phyloP scores from a whole-genome alignment of 2,888 invertebrate species.

The Drosophila paramelanica region DNA sequence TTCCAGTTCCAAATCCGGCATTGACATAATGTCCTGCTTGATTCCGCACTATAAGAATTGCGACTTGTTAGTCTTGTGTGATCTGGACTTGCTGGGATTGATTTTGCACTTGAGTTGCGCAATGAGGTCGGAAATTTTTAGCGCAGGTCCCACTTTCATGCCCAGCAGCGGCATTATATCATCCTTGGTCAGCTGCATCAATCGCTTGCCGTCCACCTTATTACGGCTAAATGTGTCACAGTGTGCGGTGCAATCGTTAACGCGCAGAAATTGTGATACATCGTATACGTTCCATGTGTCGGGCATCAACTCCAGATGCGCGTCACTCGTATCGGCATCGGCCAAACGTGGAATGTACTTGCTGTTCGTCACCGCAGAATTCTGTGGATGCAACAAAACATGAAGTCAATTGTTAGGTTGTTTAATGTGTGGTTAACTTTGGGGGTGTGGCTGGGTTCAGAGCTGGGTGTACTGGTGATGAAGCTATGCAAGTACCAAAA shows the following conservation, averaged over 20 bases:
- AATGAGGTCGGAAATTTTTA: slow-evolving; percentile 96
- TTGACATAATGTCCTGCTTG: slow-evolving; percentile 4
- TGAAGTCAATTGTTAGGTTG: not conserved
- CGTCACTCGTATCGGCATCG: slow-evolving; percentile 80
- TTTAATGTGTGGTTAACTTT: not conserved
- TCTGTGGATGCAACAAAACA: slow-evolving; percentile 45
- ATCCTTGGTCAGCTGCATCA: slow-evolving; percentile 93
- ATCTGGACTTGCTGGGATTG: slow-evolving; percentile 84
- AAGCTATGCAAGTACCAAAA: slow-evolving; percentile 76
- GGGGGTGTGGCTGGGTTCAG: slow-evolving; percentile 20
- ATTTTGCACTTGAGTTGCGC: slow-evolving; percentile 93
- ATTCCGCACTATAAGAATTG: slow-evolving; percentile 87
- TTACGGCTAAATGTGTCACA: slow-evolving; percentile 89
- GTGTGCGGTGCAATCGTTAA: slow-evolving; percentile 93
- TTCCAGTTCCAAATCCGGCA: slow-evolving; percentile 11
- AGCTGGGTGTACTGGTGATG: slow-evolving; percentile 17
- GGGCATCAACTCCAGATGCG: slow-evolving; percentile 85
- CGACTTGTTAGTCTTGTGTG: slow-evolving; percentile 88
- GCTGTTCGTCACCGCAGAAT: slow-evolving; percentile 86
- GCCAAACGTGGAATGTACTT: slow-evolving; percentile 87
- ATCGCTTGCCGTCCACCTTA: slow-evolving; percentile 92
- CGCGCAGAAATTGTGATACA: slow-evolving; percentile 94
- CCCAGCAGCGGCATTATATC: slow-evolving; percentile 95
- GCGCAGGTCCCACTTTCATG: slow-evolving; percentile 97
- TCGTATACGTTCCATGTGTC: slow-evolving; percentile 93